phyloP scores from a whole-genome alignment of 2,113 vertebrate genomes.

The Stercorarius parasiticus region DNA sequence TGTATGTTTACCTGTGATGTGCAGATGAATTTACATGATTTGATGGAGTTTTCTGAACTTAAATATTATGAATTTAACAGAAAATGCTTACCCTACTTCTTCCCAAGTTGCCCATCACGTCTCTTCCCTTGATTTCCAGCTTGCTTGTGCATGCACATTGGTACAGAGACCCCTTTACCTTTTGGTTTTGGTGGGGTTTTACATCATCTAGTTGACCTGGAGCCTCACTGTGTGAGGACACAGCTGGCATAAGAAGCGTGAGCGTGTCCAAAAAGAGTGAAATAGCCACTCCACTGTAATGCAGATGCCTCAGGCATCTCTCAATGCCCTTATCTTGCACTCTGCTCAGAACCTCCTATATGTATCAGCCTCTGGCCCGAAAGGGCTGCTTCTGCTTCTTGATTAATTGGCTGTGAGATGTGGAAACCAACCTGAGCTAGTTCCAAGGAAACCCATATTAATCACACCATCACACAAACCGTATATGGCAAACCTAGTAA shows the following conservation, averaged over 20 bases:
- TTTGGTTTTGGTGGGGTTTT: neutral
- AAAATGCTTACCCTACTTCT: neutral
- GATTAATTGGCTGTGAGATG: constrained; percentile 36
- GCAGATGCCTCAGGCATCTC: neutral
- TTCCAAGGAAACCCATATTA: neutral
- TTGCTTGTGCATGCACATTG: neutral
- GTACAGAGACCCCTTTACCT: neutral
- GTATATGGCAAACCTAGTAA: neutral
- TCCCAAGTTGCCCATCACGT: fast-evolving
- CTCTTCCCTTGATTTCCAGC: neutral
- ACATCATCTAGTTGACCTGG: neutral
- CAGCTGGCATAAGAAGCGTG: neutral
- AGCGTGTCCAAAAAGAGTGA: neutral
- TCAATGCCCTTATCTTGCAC: neutral
- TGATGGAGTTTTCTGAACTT: neutral
- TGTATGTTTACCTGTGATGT: neutral
- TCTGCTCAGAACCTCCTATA: neutral
- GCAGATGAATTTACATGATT: neutral
- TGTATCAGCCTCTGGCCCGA: neutral
- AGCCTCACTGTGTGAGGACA: neutral
- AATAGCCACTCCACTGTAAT: neutral
- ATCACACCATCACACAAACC: constrained; percentile 2
- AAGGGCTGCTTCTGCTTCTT: neutral
- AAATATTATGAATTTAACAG: neutral
- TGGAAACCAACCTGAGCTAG: constrained; percentile 6